Conservation (phyloP, 2,888 invertebrate species). For the Hydroisotoma schaefferi region DNA sequence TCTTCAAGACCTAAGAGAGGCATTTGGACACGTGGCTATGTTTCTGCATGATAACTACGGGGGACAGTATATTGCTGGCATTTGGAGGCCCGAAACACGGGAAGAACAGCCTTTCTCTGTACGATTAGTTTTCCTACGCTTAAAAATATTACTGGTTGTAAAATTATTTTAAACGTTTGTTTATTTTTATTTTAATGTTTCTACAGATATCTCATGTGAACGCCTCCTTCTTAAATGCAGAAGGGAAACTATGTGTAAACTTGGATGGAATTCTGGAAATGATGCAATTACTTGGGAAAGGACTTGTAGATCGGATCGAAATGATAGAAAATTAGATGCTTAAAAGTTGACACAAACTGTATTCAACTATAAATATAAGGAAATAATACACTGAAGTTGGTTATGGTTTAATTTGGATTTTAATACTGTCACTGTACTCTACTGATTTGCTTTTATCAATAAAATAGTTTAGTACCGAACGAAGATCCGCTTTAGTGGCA, state of each 20-base stretch:
- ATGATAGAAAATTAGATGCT: background rate
- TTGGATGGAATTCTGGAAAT: constrained; percentile 67
- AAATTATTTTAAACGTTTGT: background rate
- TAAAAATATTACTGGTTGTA: constrained; percentile 7
- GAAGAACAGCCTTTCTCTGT: constrained; percentile 70
- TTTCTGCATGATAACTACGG: constrained; percentile 88
- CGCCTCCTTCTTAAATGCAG: constrained; percentile 57
- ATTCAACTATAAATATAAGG: background rate
- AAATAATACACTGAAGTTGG: too few species aligned
- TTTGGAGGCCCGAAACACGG: constrained; percentile 72
- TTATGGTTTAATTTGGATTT: too few species aligned
- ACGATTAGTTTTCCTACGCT: too few species aligned
- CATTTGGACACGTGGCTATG: constrained; percentile 71
- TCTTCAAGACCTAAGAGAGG: constrained; percentile 68
- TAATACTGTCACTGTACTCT: too few species aligned
- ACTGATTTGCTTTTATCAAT: too few species aligned
- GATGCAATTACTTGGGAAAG: constrained; percentile 65
- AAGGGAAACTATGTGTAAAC: constrained; percentile 57
- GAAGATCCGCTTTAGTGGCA: too few species aligned
- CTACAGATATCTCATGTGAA: constrained; percentile 60
- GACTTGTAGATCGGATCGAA: constrained; percentile 61
- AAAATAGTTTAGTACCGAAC: too few species aligned
- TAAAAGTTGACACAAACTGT: too few species aligned
- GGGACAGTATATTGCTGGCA: constrained; percentile 75
- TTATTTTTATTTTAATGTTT: constrained; percentile 26